Percentiles rank a stretch among this genome's conserved stretches.
Conservation (phyloP, 2,797 vertebrate species). For the Vultur gryphus region DNA sequence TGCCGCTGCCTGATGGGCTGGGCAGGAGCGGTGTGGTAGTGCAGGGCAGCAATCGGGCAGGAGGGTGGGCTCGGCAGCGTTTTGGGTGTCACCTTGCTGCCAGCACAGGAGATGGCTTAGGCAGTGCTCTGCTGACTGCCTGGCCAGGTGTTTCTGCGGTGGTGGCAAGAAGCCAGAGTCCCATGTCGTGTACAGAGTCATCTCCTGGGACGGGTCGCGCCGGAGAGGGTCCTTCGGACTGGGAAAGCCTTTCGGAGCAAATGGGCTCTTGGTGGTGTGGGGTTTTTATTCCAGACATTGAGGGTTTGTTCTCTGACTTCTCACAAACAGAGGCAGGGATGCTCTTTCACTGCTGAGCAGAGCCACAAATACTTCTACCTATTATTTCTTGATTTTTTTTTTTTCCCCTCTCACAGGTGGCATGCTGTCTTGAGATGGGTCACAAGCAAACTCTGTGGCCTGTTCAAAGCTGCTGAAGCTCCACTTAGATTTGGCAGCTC, state of each 20-base stretch:
- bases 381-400: background rate
- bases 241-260: background rate
- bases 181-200: rapidly evolving
- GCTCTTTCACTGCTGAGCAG: background rate
- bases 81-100: background rate
- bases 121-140: background rate
- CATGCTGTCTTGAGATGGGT: background rate
- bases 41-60: rapidly evolving
- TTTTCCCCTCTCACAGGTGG: background rate
- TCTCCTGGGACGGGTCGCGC: rapidly evolving
- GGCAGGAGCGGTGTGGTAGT: background rate
- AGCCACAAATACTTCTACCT: background rate
- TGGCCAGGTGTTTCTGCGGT: background rate
- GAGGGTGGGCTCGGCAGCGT: background rate
- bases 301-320: background rate
- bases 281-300: background rate
- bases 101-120: background rate
- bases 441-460: background rate
- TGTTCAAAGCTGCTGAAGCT: background rate
- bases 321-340: background rate
- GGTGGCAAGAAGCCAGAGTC: background rate
- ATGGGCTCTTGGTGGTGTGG: background rate
- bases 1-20: rapidly evolving
- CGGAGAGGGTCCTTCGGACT: background rate
- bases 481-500: background rate